A percentile compares a stretch with the other conserved stretches of the same genome.
phyloP scores from a whole-genome alignment of 1,140 invertebrate species.

The Heliothis virescens region DNA sequence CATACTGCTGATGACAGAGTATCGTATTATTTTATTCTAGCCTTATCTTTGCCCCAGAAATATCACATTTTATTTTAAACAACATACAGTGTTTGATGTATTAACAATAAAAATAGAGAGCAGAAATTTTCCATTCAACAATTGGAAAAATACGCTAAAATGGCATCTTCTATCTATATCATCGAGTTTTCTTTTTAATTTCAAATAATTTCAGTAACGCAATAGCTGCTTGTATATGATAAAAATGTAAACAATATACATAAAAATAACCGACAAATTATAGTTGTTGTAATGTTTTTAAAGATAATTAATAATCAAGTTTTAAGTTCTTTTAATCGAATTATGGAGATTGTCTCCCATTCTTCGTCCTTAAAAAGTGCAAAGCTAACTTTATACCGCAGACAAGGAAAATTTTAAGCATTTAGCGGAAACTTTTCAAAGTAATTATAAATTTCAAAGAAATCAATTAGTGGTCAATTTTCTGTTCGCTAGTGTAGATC shows the following conservation, averaged over 20 bases:
- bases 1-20: slow-evolving; percentile 21
- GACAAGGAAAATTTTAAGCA: slow-evolving; percentile 20
- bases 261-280: too few relatives aligned
- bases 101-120: background rate
- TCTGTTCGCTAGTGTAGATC: background rate
- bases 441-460: slow-evolving; percentile 30
- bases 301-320: background rate
- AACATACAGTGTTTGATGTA: background rate
- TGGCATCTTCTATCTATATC: background rate
- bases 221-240: too few relatives aligned
- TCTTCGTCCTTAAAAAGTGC: background rate
- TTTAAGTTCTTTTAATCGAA: background rate
- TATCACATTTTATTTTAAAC: slow-evolving; percentile 3
- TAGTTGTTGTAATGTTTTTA: background rate
- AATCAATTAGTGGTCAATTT: slow-evolving; percentile 40
- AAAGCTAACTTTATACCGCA: slow-evolving; percentile 3
- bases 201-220: too few relatives aligned
- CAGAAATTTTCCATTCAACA: background rate
- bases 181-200: too few relatives aligned
- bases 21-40: slow-evolving; percentile 23
- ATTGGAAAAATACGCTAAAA: background rate
- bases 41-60: slow-evolving; percentile 29
- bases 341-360: background rate
- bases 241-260: too few relatives aligned
- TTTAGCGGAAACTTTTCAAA: slow-evolving; percentile 27